These are phyloP conservation scores for Cyprinus carpio DNA, from an alignment of 2,113 vertebrate species.

Conservation along the genomic window DNA sequence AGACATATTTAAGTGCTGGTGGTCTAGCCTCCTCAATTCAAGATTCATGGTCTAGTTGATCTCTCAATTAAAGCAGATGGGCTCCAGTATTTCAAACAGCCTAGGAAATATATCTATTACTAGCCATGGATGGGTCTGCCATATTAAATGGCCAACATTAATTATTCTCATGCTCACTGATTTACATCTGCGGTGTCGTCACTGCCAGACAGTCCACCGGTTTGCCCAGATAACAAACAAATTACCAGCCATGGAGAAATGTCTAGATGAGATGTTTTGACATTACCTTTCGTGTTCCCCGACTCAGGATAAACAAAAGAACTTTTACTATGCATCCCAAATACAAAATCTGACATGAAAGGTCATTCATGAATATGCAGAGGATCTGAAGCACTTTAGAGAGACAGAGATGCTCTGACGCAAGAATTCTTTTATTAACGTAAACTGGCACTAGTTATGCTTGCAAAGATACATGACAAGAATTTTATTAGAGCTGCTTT, in stretches of 20 bases:
- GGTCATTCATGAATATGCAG: constrained; percentile 37
- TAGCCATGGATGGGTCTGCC: constrained; percentile 38
- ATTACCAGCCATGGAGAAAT: constrained; percentile 26
- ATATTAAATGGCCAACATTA: constrained; percentile 36
- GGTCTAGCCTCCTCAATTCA: constrained; percentile 23
- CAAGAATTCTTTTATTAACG: background rate
- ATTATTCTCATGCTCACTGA: constrained; percentile 34
- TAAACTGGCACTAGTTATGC: constrained; percentile 11
- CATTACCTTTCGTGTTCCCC: constrained; percentile 10
- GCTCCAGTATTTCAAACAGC: constrained; percentile 33
- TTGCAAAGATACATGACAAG: constrained; percentile 1
- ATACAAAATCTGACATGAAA: constrained; percentile 22
- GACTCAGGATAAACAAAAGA: constrained; percentile 7
- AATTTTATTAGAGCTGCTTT: background rate
- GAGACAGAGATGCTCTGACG: constrained; percentile 33
- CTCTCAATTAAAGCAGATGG: constrained; percentile 47
- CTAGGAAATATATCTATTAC: constrained; percentile 38
- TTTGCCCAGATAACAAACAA: constrained; percentile 7
- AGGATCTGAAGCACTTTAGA: background rate
- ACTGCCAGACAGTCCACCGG: constrained; percentile 18
- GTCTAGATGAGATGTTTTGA: constrained; percentile 17
- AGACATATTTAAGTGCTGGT: background rate
- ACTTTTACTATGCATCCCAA: background rate
- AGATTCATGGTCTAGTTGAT: constrained; percentile 35
- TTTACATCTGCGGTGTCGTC: constrained; percentile 36